Evolutionary conservation across 1,140 invertebrate genomes (phyloP).

Genomic region (Catajapyx aquilonaris): DNA sequence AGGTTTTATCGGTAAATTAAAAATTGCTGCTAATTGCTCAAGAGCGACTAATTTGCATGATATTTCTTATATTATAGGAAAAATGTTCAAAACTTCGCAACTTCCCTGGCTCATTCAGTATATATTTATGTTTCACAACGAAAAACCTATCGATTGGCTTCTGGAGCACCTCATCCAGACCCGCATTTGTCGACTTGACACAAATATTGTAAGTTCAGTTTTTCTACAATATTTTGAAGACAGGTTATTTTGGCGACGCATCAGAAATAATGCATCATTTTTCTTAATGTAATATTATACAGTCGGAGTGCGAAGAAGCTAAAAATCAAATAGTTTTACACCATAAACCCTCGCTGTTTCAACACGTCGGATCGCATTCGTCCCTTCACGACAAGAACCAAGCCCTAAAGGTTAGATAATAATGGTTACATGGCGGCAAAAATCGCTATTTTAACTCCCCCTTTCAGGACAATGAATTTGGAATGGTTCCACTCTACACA

Average conservation of each 20-base stretch:
- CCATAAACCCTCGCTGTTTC: conserved; percentile 82
- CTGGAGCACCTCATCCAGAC: conserved; percentile 76
- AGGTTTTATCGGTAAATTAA: conserved; percentile 59
- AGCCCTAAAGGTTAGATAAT: conserved; percentile 76
- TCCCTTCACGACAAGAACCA: conserved; percentile 93
- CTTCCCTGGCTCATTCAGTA: conserved; percentile 80
- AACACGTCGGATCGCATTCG: conserved; percentile 88
- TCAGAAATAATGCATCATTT: too few relatives aligned
- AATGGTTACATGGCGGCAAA: too few relatives aligned
- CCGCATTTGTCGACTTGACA: conserved; percentile 72
- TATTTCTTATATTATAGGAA: conserved; percentile 37
- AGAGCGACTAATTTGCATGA: too few relatives aligned
- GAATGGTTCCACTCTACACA: too few relatives aligned
- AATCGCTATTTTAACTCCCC: too few relatives aligned
- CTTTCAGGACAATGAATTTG: too few relatives aligned
- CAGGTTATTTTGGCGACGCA: too few relatives aligned
- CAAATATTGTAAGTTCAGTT: conserved; percentile 44
- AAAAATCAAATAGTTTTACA: conserved; percentile 63
- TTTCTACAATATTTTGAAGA: too few relatives aligned
- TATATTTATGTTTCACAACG: conserved; percentile 85
- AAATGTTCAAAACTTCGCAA: conserved; percentile 79
- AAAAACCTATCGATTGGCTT: conserved; percentile 94
- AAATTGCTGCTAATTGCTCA: conserved; percentile 3
- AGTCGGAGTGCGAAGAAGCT: conserved; percentile 70
- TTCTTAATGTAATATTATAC: conserved; percentile 20